phyloP scores from a whole-genome alignment of 2,113 vertebrate genomes.

The Gallinago media region DNA sequence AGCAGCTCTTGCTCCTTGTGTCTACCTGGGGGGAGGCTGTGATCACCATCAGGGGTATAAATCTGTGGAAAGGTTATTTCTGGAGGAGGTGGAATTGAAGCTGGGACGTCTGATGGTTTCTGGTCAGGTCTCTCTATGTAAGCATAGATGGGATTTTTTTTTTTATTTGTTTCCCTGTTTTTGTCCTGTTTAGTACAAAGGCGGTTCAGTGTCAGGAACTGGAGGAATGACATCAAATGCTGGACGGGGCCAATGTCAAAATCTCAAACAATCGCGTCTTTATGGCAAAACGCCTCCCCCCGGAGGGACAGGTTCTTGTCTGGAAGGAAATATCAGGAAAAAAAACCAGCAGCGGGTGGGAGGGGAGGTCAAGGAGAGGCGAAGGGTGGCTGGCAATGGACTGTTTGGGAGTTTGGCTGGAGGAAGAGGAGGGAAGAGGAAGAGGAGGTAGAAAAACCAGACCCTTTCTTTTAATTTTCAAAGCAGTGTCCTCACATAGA shows the following conservation, averaged over 20 bases:
- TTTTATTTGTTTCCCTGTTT: not conserved
- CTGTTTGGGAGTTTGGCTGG: not conserved
- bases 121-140: fast-evolving
- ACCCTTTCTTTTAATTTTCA: not conserved
- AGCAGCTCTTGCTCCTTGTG: not conserved
- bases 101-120: not conserved
- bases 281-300: not conserved
- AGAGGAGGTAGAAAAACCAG: not conserved
- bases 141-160: not conserved
- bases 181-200: not conserved
- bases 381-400: not conserved
- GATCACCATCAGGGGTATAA: not conserved
- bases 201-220: not conserved
- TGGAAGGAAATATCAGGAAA: not conserved
- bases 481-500: not conserved
- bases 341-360: not conserved
- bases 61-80: not conserved
- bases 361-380: not conserved
- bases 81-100: not conserved
- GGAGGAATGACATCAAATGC: constrained; percentile 23
- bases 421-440: not conserved
- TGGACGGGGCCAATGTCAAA: not conserved
- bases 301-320: not conserved
- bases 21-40: not conserved
- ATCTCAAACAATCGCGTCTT: not conserved